Evolutionary conservation across 2,113 vertebrate species (phyloP), one percentile per base, ranked within the genome.

Genomic region (Heloderma charlesbogerti): DNA sequence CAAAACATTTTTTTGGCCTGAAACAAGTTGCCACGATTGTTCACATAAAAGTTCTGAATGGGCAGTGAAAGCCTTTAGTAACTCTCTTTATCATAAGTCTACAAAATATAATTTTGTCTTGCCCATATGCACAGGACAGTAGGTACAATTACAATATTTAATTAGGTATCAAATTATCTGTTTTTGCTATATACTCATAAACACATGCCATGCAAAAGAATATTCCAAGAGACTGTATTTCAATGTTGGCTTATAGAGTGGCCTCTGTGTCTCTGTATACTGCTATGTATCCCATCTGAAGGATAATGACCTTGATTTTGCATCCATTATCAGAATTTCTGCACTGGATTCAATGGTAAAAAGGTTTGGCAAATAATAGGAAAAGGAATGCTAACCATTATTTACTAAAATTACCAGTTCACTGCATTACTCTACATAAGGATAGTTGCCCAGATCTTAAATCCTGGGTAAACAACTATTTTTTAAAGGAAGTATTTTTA

Each of bases 181-280:
- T 1, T 40, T 60, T 63, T 66, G 8, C 2, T 48, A 45, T 15
- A 48, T 18, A 67, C 3, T 51, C 4, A 67, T 77, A 78, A 34
- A 87, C 22, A 87, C 34, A 37, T 37, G n/a, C 7, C 37, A 48
- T 66, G 67, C 80, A 82, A n/a, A 8, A 25, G 15, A 82, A 3
- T 82, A n/a, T 87, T 77, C 25, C 37, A 63, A 71, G 43, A 84
- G 40, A 57, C n/a, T 86, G 10, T n/a, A 86, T n/a, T 86, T 86
- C 43, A 51, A 34, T 86, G 67, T 45, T 48, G 51, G 12, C 20
- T 40, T 1, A 12, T 75, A 57, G 34, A 57, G 16, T 37, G 69
- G 18, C 20, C 6, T 7, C 37, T 75, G 12, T 37, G 71, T n/a
- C 37, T 78, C 25, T 15, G 20, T 74, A 8, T 74, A 29, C 2